phyloP scores from a whole-genome alignment of 2,113 vertebrate species.

The Brachyhypopomus occidentalis region DNA sequence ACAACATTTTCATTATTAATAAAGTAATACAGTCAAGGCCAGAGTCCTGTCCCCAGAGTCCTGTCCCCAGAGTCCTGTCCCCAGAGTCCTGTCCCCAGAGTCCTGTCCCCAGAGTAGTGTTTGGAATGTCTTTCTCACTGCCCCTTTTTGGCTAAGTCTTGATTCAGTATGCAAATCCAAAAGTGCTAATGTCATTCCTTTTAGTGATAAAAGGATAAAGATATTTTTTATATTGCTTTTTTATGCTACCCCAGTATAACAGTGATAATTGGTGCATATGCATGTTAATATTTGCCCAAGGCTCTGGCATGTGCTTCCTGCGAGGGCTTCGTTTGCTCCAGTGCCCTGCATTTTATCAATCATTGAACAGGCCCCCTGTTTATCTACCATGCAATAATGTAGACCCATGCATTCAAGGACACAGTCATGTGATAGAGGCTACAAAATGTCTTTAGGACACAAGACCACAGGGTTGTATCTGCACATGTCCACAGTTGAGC shows the following conservation, averaged over 20 bases:
- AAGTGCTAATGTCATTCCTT: no score
- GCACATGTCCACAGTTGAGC: slow-evolving; percentile 5
- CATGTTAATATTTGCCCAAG: not conserved
- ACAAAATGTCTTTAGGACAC: not conserved
- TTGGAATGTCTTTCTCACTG: no score
- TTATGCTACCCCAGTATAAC: not conserved
- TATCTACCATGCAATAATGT: not conserved
- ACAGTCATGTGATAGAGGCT: slow-evolving; percentile 17
- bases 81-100: no score
- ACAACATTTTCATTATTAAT: no score
- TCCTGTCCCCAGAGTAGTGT: no score
- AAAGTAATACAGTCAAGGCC: no score
- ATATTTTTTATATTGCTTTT: not conserved
- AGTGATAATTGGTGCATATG: not conserved
- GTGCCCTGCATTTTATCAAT: not conserved
- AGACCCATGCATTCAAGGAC: not conserved
- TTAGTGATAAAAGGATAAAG: no score
- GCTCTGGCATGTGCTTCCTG: not conserved
- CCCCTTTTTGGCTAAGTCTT: no score
- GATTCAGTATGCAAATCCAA: no score
- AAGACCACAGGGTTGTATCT: not conserved
- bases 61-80: no score
- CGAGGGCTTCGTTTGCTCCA: not conserved
- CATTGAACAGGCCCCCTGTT: slow-evolving; percentile 23
- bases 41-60: no score